Evolutionary conservation across 2,888 invertebrate genomes (phyloP).

Genomic region (Metalampra italica): DNA sequence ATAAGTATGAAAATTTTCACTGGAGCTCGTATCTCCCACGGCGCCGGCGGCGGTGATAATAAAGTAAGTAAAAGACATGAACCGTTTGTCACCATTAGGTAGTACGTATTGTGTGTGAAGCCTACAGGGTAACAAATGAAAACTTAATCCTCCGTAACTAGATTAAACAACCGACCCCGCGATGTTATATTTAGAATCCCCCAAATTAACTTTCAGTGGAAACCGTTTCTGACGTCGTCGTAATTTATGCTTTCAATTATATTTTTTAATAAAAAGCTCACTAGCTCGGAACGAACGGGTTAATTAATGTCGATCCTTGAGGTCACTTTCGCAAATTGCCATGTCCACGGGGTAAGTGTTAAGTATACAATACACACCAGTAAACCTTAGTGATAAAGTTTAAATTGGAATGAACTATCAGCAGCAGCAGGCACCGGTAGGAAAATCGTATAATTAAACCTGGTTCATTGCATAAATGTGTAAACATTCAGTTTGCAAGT

Average conservation of each 20-base stretch:
- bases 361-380: background rate
- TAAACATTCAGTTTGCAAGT: too few species aligned
- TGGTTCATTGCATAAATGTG: too few species aligned
- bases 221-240: background rate
- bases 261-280: background rate
- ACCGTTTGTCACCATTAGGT: background rate
- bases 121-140: background rate
- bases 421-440: too few species aligned
- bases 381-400: too few species aligned
- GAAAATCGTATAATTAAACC: too few species aligned
- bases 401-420: background rate
- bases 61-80: too few species aligned
- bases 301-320: background rate
- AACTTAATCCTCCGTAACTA: background rate
- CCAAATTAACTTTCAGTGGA: background rate
- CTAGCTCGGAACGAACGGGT: background rate
- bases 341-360: background rate
- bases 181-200: background rate
- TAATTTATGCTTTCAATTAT: conserved; percentile 3
- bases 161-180: background rate
- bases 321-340: background rate
- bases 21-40: too few species aligned
- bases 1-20: too few species aligned
- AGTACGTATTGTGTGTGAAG: background rate
- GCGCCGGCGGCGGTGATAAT: too few species aligned